Evolutionary conservation across 2,797 vertebrate species (phyloP).

Genomic region (Halcyon leucocephala): DNA sequence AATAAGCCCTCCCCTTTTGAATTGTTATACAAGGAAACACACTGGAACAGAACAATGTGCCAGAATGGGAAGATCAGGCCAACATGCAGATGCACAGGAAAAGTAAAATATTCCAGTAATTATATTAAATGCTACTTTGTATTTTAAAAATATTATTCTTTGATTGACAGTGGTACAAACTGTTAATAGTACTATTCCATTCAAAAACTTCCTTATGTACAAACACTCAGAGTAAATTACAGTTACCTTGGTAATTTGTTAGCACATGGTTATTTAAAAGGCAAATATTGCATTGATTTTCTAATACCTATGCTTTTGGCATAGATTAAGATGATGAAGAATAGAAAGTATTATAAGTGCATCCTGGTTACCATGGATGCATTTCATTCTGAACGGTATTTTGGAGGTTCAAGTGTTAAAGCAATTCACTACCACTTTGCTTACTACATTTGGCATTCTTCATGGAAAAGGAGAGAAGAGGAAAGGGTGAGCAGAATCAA

Average conservation of each 20-base stretch:
- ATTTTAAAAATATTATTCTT: neutral
- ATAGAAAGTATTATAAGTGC: neutral
- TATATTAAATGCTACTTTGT: neutral
- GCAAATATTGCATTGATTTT: neutral
- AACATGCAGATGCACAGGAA: neutral
- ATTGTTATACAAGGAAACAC: neutral
- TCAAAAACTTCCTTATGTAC: neutral
- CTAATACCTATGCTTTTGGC: neutral
- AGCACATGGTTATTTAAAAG: neutral
- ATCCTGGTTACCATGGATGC: conserved; percentile 20
- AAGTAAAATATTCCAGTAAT: neutral
- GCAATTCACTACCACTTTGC: neutral
- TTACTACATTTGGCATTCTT: neutral
- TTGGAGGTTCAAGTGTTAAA: conserved; percentile 12
- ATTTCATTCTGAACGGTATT: neutral
- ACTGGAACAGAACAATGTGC: neutral
- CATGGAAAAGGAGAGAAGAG: neutral
- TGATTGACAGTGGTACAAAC: neutral
- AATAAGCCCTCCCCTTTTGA: neutral
- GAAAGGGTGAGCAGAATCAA: neutral
- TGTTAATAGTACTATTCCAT: neutral
- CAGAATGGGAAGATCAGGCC: neutral
- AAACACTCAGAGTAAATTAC: neutral
- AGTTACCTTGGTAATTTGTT: neutral
- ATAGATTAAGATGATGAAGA: conserved; percentile 19